Base-by-base conservation (phyloP, 2,888 invertebrate species). In the Cantharis rufa region DNA sequence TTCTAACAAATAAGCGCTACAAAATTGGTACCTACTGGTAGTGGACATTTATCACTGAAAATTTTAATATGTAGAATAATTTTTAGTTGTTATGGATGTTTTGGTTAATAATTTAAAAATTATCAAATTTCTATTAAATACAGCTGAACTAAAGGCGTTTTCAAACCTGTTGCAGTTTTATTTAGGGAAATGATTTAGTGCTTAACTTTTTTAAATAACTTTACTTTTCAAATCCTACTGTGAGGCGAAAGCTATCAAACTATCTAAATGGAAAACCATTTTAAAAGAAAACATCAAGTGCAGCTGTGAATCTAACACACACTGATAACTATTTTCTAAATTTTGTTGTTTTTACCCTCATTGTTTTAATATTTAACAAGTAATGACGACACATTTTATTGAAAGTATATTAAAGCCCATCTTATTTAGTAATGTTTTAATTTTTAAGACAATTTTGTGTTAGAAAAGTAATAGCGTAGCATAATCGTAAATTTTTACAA, bases 1-100 rank as follows among this genome's bases (percentile, higher is more conserved):
- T 62, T 69, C 24, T 27, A 32, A 16, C 74, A 71, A 76, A 71
- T 77, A 77, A 74, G 74, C 48, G 74, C 74, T 74, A 77, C 77
- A 77, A 71, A 74, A 74, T 48, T 48, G 48, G 48, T 48, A 48
- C 48, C 48, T 77, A 74, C 74, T 77, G 74, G 70, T 77, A 77
- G 77, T 77, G 68, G 63, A 66, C 72, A 62, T 73, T 73, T 70
- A 73, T 76, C 72, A 74, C 68, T 71, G 21, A 62, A 73, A 73
- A 72, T 66, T 72, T 32, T 18, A 61, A 16, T 75, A 28, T 28
- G 27, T 2, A 68, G 18, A 48, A 48, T 28, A 68, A 62, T 69
- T 68, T 21, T 66, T 18, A 13, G 16, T 62, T 10, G 24, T 21
- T 21, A 21, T 18, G 7, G 21, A 15, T 64, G 68, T 75, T 62